These are phyloP conservation scores for Epinotia nisella DNA, from an alignment of 2,888 invertebrate genomes.

Conservation along the genomic window DNA sequence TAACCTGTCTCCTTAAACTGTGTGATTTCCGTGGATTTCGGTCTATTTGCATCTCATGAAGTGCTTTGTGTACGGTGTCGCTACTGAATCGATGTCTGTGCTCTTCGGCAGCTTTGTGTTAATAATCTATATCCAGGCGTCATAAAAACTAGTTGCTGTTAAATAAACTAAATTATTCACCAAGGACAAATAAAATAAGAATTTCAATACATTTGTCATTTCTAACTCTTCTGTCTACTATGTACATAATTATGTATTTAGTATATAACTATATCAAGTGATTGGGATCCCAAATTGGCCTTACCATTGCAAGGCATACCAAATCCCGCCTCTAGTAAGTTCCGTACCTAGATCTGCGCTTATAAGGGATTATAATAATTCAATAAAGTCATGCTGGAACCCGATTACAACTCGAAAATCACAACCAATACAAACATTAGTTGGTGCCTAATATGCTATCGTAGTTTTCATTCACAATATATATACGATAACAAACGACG, in stretches of 20 bases:
- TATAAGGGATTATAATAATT: conserved; percentile 6
- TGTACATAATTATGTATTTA: not conserved
- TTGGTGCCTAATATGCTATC: not conserved
- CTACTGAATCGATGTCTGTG: conserved; percentile 33
- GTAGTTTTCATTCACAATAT: not conserved
- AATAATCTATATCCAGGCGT: conserved; percentile 17
- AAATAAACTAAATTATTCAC: conserved; percentile 19
- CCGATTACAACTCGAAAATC: not conserved
- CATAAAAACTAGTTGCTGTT: not conserved
- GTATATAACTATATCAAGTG: not conserved
- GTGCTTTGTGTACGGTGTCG: conserved; percentile 31
- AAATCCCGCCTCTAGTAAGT: not conserved
- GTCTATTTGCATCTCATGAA: conserved; percentile 16
- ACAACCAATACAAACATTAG: not conserved
- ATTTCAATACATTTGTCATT: not conserved
- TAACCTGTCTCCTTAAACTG: not conserved
- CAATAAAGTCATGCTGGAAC: not conserved
- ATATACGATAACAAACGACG: not conserved
- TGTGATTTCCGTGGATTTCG: not conserved
- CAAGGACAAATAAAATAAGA: conserved; percentile 7
- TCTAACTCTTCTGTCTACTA: not conserved
- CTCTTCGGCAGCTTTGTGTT: conserved; percentile 25
- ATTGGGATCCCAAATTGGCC: not conserved
- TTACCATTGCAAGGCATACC: conserved; percentile 10
- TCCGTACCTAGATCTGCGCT: not conserved